Percentiles rank a stretch among this genome's conserved stretches.
Conservation (phyloP, 2,113 vertebrate genomes). For the Anarrhichthys ocellatus region DNA sequence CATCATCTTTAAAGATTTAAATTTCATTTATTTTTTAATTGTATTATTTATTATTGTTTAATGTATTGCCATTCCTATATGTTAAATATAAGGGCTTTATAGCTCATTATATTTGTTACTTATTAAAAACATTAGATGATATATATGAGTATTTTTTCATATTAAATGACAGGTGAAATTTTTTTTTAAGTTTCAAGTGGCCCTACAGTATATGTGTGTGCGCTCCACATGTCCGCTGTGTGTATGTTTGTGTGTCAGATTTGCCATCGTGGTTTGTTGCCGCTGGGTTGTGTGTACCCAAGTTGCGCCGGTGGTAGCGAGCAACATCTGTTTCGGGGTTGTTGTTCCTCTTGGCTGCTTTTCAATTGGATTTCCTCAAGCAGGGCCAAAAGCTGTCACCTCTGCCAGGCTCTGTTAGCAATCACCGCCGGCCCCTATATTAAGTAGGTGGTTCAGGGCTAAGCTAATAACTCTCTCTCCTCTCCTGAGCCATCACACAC, state of each 20-base stretch:
- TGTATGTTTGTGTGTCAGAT: slow-evolving; percentile 66
- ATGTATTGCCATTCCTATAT: background rate
- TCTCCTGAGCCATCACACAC: slow-evolving; percentile 91
- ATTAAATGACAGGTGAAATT: background rate
- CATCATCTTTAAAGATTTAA: background rate
- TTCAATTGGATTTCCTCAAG: slow-evolving; percentile 99
- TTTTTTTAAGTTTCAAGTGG: background rate
- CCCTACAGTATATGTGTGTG: slow-evolving; percentile 27
- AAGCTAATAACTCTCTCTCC: slow-evolving; percentile 98
- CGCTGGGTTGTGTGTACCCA: slow-evolving; percentile 73
- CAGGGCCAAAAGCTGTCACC: slow-evolving; percentile 98
- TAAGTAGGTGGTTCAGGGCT: slow-evolving; percentile 99
- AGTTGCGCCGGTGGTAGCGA: slow-evolving; percentile 81
- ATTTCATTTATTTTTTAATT: background rate
- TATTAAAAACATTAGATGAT: background rate
- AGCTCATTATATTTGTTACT: background rate
- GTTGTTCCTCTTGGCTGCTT: slow-evolving; percentile 99
- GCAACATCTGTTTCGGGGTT: slow-evolving; percentile 97
- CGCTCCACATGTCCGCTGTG: slow-evolving; percentile 15
- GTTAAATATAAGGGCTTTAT: background rate
- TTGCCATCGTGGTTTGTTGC: slow-evolving; percentile 71
- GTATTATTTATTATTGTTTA: background rate
- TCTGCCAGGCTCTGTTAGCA: slow-evolving; percentile 98
- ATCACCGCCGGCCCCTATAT: slow-evolving; percentile 95
- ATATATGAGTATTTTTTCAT: too few relatives aligned